Evolutionary conservation across 2,797 vertebrate genomes (phyloP), one percentile per base, ranked within the genome.

Genomic region (Craterocephalus amniculus): DNA sequence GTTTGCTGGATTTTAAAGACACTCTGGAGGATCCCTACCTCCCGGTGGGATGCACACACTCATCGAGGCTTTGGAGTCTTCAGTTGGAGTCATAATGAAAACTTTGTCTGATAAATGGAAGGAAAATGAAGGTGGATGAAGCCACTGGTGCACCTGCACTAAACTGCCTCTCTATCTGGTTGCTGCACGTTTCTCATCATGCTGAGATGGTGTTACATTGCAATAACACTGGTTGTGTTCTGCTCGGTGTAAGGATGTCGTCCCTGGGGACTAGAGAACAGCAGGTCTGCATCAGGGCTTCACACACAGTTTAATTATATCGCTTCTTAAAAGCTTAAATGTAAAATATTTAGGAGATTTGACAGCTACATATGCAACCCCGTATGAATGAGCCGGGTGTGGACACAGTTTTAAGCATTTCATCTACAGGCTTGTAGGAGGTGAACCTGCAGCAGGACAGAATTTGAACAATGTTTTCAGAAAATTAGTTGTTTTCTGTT

Each of bases 1-100:
- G 79, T 81, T 54, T 68, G 61, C 58, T 72, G 13, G 43, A 70
- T 64, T 45, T 70, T 49, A 58, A 86, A 82, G 74, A 8, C 72
- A 82, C 81, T 56, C 52, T 20, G 63, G 80, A 88, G 83, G 70
- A 34, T 9, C 52, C 12, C 0, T 1, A 24, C 34, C 52, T 40
- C 62, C 43, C 32, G 18, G 6, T 61, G 1, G 76, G 24, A 36
- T 29, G 26, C 13, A 38, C 3, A 2, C 59, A 45, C 34, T 66
- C 59, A 14, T 24, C 14, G 64, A 54, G 65, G 74, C 73, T 80
- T 61, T 31, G 43, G 38, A 67, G 67, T 26, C 48, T 49, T 67
- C 43, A 2, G 68, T 0, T 3, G 67, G 26, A 73, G 66, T 74
- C 4, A 34, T 69, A 34, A 74, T 60, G 64, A 72, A 75, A 80